Conservation (phyloP, 1,140 invertebrate species). For the Drusus annulatus region DNA sequence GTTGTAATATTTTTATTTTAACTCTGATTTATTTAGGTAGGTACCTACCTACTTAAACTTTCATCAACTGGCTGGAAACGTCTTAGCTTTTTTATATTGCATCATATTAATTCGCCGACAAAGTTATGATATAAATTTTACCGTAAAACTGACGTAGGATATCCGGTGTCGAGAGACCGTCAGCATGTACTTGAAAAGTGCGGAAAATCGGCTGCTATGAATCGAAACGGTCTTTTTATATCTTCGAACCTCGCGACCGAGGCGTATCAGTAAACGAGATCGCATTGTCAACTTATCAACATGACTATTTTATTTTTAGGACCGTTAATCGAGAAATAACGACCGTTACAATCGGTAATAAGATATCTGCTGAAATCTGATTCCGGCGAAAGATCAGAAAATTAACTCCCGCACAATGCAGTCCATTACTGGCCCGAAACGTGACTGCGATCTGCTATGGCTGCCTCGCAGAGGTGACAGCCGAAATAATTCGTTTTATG, state of each 20-base stretch:
- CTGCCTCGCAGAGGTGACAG: neutral
- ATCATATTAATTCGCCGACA: no score
- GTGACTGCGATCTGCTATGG: neutral
- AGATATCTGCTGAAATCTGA: constrained; percentile 28
- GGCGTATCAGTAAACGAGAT: constrained; percentile 13
- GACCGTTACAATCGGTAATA: constrained; percentile 25
- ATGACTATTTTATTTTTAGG: constrained; percentile 4
- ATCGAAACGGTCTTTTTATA: constrained; percentile 21
- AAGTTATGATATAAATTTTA: neutral
- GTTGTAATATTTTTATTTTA: no score
- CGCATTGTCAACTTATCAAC: constrained; percentile 26
- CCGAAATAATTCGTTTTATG: neutral
- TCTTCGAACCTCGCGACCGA: no score
- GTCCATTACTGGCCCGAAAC: constrained; percentile 2
- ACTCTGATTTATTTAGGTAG: no score
- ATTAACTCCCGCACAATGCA: constrained; percentile 13
- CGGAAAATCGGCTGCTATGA: constrained; percentile 5
- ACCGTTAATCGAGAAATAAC: constrained; percentile 33
- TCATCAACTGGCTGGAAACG: no score
- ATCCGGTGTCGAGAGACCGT: constrained; percentile 6
- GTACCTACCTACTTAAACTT: no score
- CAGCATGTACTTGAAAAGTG: neutral
- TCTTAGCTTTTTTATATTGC: no score
- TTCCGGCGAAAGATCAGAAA: neutral
- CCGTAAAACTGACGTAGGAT: constrained; percentile 11